Base-by-base conservation (phyloP, 2,113 vertebrate genomes). In the Sinocyclocheilus maitianheensis region DNA sequence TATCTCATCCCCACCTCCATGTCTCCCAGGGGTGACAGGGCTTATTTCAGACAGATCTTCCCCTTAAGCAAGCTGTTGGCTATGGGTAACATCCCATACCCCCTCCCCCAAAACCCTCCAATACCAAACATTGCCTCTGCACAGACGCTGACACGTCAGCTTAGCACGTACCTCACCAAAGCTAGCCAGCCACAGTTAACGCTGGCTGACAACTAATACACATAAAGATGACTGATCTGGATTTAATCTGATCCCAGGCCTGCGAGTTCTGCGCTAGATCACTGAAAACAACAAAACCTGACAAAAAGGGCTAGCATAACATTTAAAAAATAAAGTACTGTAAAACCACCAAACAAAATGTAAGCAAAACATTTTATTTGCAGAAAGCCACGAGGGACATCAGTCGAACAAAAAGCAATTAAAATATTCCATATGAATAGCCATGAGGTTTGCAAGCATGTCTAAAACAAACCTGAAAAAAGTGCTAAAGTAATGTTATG, bases 21-120 rank as follows among this genome's bases (percentile, higher is more conserved):
- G 90, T 94, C 34, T 88, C 86, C 93, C 92, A 84, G 85, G 85
- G 93, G 93, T 91, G 91, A 94, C 93, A 92, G 91, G 91, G 93
- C 90, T 94, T 93, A 95, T 94, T 94, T 92, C 92, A 94, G 93
- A 92, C 92, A 92, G 93, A 94, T 94, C 93, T 92, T 91, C 91
- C 93, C 94, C 93, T 93, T 81, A 89, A 91, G 92, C 93, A 92
- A 93, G 92, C 90, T 91, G 51, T 84, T 78, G 80, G 76, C 77
- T 83, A 79, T 40, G 37, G 81, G 75, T 69, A 84, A 76, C 55
- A 51, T 43, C 65, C 26, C 75, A 79, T 55, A 51, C 40, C 72
- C 43, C 76, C 81, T 77, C 78, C 82, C 40, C 34, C 46, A 86
- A 84, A 76, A 69, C 72, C 75, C 72, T 80, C 53, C 75, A 77